These are phyloP conservation scores for Poecilia gillii DNA, from an alignment of 2,797 vertebrate species.

Conservation along the genomic window DNA sequence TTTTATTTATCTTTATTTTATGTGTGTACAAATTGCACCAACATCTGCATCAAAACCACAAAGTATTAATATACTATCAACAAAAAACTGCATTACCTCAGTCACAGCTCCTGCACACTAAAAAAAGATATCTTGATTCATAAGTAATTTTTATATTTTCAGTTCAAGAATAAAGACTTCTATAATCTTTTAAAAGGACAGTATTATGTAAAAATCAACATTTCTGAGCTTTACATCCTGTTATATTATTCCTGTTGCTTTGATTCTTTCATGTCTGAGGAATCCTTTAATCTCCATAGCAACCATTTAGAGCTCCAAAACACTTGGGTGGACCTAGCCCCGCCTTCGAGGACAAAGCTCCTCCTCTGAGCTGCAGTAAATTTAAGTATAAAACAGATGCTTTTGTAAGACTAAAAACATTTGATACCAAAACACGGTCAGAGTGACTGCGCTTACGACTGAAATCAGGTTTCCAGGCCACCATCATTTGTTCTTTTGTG, in stretches of 20 bases:
- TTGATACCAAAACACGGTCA: background rate
- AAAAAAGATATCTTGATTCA: background rate
- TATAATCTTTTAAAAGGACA: background rate
- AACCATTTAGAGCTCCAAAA: no score
- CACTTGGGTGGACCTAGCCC: no score
- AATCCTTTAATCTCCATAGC: no score
- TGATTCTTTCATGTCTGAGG: no score
- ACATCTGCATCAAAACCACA: background rate
- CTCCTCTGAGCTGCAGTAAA: background rate
- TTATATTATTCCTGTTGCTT: no score
- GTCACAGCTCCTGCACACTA: background rate
- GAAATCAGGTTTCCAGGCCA: background rate
- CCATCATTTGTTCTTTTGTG: background rate
- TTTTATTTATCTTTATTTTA: background rate
- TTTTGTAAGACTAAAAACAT: background rate
- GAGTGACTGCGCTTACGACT: background rate
- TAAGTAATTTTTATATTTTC: background rate
- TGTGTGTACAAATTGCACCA: background rate
- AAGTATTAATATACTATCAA: background rate
- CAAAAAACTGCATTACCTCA: background rate
- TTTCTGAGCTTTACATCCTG: no score
- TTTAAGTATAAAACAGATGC: background rate
- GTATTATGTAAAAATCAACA: no score
- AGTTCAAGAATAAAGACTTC: background rate
- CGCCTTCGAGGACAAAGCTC: no score